A percentile compares a stretch with the other conserved stretches of the same genome.
Conservation (phyloP, 2,113 vertebrate species). For the Ptilorrhoa leucosticta region DNA sequence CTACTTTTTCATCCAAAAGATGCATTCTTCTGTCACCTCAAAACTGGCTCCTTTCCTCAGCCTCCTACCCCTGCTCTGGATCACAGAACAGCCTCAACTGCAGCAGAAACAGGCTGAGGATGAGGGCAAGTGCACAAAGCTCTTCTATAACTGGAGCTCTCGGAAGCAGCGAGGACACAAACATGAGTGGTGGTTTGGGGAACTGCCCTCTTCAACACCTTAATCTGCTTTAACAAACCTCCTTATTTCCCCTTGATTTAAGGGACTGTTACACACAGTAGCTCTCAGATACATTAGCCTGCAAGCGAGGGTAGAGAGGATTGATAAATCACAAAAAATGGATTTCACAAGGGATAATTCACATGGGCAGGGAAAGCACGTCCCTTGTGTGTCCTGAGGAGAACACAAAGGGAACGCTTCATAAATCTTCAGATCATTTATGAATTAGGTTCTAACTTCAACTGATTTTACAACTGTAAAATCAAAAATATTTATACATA, state of each 20-base stretch:
- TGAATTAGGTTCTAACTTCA: not conserved
- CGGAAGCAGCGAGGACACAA: not conserved
- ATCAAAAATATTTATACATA: not conserved
- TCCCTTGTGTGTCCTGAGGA: not conserved
- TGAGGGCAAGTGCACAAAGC: too few relatives aligned
- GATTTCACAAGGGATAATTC: slow-evolving; percentile 25
- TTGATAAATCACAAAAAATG: slow-evolving; percentile 52
- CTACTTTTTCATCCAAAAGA: not conserved
- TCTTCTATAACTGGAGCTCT: accelerated
- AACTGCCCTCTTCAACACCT: not conserved
- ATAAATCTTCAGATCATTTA: not conserved
- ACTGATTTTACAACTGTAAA: not conserved
- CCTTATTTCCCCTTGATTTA: slow-evolving; percentile 32
- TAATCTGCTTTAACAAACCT: slow-evolving; percentile 1
- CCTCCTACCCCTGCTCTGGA: accelerated
- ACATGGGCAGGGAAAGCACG: not conserved
- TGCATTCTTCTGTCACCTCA: not conserved
- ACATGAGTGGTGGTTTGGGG: not conserved
- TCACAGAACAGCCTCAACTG: not conserved
- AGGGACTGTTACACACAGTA: not conserved
- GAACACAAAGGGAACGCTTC: not conserved
- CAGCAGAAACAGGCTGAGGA: not conserved
- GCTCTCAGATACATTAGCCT: slow-evolving; percentile 27
- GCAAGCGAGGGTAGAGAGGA: not conserved
- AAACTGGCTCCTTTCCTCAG: not conserved